Evolutionary conservation across 2,888 invertebrate genomes (phyloP), one percentile per base, ranked within the genome.

Genomic region (Schizaphis graminum): DNA sequence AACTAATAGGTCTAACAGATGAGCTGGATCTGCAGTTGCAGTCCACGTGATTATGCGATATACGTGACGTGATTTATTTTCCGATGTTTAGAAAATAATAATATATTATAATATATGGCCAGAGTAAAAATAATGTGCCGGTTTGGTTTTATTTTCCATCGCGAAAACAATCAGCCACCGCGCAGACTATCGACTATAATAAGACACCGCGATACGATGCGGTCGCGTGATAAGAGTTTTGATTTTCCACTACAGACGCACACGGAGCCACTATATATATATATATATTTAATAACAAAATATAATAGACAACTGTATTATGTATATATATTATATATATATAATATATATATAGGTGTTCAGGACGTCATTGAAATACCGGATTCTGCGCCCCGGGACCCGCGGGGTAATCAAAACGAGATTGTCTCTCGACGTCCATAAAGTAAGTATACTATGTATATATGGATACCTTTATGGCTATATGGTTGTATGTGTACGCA

Each of bases 391-490:
- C 91, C 91, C 91, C 86, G 26, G 91, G 86, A 57, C 57, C 56
- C 85, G 86, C 77, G 77, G 77, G 57, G 44, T n/a, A 86, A 86
- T 91, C 91, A 86, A 91, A 91, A 85, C 91, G 57, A 86, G 85
- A 86, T 86, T 86, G 91, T 86, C 91, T 85, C 53, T 91, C 49
- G 53, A 77, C 67, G 26, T 91, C 91, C 91, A 77, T 53, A 77
- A 26, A 77, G 91, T 41, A 26, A 35, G 41, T 26, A n/a, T 1
- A 26, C 24, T 16, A n/a, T 67, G 21, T 44, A 13, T 11, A 13
- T 49, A 53, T 53, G 16, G 21, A 21, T 53, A 13, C 47, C 10
- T 21, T 3, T 44, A 41, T 41, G 41, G 21, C 3, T 26, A 44
- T 44, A 53, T 53, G 53, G 53, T 21, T 53, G 44, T 44, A 11